Base-by-base conservation (phyloP, 2,888 invertebrate species). In the Buathra laborator region DNA sequence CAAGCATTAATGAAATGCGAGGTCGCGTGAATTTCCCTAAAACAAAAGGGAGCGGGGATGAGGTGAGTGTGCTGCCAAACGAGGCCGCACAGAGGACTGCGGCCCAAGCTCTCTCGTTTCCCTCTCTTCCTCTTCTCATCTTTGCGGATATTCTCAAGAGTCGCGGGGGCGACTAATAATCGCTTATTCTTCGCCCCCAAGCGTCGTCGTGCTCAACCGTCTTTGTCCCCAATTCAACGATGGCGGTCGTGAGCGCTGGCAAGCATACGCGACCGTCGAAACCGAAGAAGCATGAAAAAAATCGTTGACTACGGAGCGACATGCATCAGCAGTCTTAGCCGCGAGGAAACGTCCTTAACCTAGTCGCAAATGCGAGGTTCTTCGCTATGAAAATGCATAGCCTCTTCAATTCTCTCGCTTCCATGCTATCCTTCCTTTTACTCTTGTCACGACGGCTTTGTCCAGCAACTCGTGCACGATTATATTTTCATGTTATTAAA, bases 1-100 rank as follows among this genome's bases (percentile, higher is more conserved):
- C 24, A 70, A 48, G 51, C 70, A 46, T 70, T 85, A 88, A 89
- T 89, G 89, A 88, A 90, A 90, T 86, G 88, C 88, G 85, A 87
- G 83, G 70, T 83, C 81, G 66, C 29, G 70, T 85, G 80, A 88
- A 90, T 90, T 89, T 88, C 87, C 88, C 83, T 88, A 86, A 84
- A 76, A 77, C 68, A 76, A 82, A 81, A 70, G 44, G 10, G 19
- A 43, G 43, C 16, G 66, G 44, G 46, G 46, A 64, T n/a, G 37
- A 37, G 64, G 64, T 32, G 64, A 64, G 37, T 7, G 37, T 12
- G 24, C 56, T 24, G 24, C 56, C 19, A 56, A 12, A 4, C 56
- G 24, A 56, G 56, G 56, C 56, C 56, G 56, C 56, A 37, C 37
- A 24, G 24, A 56, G 56, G 10, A 56, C 56, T 56, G 24, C 56